Percentiles rank a stretch among this genome's conserved stretches.
Evolutionary conservation across 35 echinoderm and acorn worm species (phyloP).

Genomic region (Apostichopus californicus): DNA sequence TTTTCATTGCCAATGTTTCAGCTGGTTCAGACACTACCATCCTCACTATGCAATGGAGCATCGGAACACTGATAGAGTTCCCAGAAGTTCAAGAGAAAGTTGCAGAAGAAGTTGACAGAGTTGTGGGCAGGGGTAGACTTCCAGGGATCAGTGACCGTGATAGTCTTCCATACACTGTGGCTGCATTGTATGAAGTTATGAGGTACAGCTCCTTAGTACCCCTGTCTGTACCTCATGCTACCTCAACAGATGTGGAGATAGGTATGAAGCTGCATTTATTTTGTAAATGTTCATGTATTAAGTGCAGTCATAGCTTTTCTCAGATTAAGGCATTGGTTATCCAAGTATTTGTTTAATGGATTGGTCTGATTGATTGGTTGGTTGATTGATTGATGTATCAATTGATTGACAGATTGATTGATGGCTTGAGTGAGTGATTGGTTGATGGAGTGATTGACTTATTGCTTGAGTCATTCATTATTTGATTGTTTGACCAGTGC

Average conservation of each 20-base stretch:
- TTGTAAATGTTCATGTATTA: too few species aligned
- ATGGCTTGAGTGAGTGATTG: too few species aligned
- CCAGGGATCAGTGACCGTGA: not conserved
- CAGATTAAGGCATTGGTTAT: too few species aligned
- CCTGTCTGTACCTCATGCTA: conserved; percentile 60
- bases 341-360: too few species aligned
- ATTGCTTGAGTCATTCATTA: too few species aligned
- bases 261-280: not conserved
- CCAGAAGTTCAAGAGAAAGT: conserved; percentile 31
- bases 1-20: not conserved
- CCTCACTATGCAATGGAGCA: conserved; percentile 35
- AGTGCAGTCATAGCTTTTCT: too few species aligned
- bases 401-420: too few species aligned
- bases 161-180: not conserved
- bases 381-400: too few species aligned
- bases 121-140: conserved; percentile 30
- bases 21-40: conserved; percentile 53
- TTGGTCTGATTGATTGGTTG: too few species aligned
- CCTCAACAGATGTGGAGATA: conserved; percentile 48
- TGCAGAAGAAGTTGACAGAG: conserved; percentile 41
- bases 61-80: not conserved
- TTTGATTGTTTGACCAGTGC: too few species aligned
- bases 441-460: too few species aligned
- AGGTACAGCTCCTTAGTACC: conserved; percentile 60
- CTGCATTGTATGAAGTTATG: conserved; percentile 60